phyloP scores from a whole-genome alignment of 2,888 invertebrate species.

The Amiota mariae region DNA sequence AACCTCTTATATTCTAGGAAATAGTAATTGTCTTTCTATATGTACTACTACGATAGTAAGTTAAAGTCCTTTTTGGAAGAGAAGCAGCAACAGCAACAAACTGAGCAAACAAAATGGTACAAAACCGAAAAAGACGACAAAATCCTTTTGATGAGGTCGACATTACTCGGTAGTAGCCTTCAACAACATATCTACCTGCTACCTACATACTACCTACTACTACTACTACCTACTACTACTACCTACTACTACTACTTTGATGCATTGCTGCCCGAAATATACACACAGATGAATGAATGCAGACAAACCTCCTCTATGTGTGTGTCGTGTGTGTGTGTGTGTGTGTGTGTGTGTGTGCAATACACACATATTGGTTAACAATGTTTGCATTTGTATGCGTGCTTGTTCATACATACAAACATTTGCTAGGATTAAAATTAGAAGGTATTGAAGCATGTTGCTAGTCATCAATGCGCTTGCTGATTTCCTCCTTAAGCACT shows the following conservation, averaged over 20 bases:
- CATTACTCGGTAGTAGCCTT: slow-evolving; percentile 38
- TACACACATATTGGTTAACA: slow-evolving; percentile 14
- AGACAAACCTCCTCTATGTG: slow-evolving; percentile 49
- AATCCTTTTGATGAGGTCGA: slow-evolving; percentile 67
- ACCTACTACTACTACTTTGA: neutral
- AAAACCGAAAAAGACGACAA: slow-evolving; percentile 63
- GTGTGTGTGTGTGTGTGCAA: slow-evolving; percentile 19
- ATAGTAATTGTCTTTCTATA: neutral
- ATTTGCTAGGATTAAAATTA: slow-evolving; percentile 66
- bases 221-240: neutral
- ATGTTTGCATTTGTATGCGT: slow-evolving; percentile 32
- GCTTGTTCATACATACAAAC: slow-evolving; percentile 26
- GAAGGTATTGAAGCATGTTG: slow-evolving; percentile 69
- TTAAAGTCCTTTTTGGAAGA: slow-evolving; percentile 57
- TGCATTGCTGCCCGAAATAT: slow-evolving; percentile 35
- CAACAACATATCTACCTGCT: slow-evolving; percentile 22
- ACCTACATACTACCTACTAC: slow-evolving; percentile 28
- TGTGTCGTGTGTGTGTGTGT: slow-evolving; percentile 28
- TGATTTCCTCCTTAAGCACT: slow-evolving; percentile 1
- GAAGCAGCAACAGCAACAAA: slow-evolving; percentile 26
- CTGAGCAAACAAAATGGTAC: slow-evolving; percentile 58
- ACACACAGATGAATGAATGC: slow-evolving; percentile 24
- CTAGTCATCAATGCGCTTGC: slow-evolving; percentile 66
- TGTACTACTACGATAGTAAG: slow-evolving; percentile 42
- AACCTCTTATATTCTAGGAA: neutral